These are phyloP conservation scores for Apis florea DNA, from an alignment of 1,140 invertebrate genomes.

Conservation along the genomic window DNA sequence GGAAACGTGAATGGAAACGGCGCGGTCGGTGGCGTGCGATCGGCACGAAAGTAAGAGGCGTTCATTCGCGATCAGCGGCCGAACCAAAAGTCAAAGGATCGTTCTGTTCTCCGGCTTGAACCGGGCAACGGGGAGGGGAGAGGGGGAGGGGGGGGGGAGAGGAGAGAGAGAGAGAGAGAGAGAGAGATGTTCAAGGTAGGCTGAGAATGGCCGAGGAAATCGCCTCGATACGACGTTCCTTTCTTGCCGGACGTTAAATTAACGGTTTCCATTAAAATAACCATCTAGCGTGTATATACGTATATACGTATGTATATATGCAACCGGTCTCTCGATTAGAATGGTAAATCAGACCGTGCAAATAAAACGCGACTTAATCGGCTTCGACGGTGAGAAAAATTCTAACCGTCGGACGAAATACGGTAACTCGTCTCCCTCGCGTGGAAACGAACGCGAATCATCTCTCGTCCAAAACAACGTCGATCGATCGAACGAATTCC, in stretches of 20 bases:
- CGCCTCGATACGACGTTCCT: constrained; percentile 7
- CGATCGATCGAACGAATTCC: too few species aligned
- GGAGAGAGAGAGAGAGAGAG: too few species aligned
- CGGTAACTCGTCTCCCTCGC: too few species aligned
- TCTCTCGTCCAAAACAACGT: too few species aligned
- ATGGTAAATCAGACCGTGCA: constrained; percentile 14
- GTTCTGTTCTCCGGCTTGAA: constrained; percentile 10
- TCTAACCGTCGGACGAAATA: too few species aligned
- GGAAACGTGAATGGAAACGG: constrained; percentile 70
- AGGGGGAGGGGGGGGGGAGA: too few species aligned
- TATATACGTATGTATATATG: background rate
- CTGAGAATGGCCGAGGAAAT: constrained; percentile 48
- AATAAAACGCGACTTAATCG: constrained; percentile 17
- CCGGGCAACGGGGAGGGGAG: background rate
- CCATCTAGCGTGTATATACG: background rate
- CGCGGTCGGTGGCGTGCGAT: constrained; percentile 55
- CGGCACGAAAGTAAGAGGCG: constrained; percentile 71
- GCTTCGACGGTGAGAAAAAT: background rate
- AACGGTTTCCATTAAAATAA: constrained; percentile 23
- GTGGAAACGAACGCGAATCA: too few species aligned
- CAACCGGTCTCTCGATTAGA: background rate
- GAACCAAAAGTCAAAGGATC: constrained; percentile 60
- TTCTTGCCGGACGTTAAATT: constrained; percentile 1
- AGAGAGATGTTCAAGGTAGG: constrained; percentile 54
- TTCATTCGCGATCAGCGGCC: constrained; percentile 48